Evolutionary conservation across 2,888 invertebrate species (phyloP), one percentile per base, ranked within the genome.

Genomic region (Tetrapedia diversipes): DNA sequence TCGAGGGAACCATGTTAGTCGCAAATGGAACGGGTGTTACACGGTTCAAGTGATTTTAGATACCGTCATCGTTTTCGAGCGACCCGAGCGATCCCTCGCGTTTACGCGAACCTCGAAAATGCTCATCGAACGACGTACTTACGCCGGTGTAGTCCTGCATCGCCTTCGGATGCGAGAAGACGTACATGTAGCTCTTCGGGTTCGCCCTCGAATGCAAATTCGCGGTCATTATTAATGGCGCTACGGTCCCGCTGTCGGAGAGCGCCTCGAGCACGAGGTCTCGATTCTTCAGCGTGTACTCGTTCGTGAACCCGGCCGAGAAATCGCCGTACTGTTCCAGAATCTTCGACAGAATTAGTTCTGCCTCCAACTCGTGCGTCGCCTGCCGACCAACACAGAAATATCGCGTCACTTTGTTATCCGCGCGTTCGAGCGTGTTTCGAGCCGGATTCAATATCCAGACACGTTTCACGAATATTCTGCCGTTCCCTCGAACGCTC

Each of bases 251-350:
- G 8, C 97, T 97, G 92, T 98, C 98, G 65, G 98, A 97, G 77
- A 99, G 94, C 73, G 98, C 95, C 89, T 97, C 97, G 80, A 99
- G 93, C 6, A 98, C 95, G 63, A 95, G 94, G 91, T 98, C 96
- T 37, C 97, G 94, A 89, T 95, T 94, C 93, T 89, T 95, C 92
- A 59, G 93, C 92, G 54, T 92, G 92, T 93, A 94, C 92, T 81
- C 94, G 92, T 86, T 94, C 92, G 79, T 94, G 93, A 88, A 95
- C 93, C 83, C 93, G 88, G 85, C 94, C 93, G 87, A 94, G 92
- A 85, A 87, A 56, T 88, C 88, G 27, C 87, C 87, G 68, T 91
- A 91, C 68, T 91, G 90, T 69, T 90, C 89, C 57, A 91, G 84
- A 47, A 90, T 87, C 75, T 88, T 89, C 8, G 89, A 89, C 29